Base-by-base conservation (phyloP, 2,113 vertebrate species). In the Etia nguti region DNA sequence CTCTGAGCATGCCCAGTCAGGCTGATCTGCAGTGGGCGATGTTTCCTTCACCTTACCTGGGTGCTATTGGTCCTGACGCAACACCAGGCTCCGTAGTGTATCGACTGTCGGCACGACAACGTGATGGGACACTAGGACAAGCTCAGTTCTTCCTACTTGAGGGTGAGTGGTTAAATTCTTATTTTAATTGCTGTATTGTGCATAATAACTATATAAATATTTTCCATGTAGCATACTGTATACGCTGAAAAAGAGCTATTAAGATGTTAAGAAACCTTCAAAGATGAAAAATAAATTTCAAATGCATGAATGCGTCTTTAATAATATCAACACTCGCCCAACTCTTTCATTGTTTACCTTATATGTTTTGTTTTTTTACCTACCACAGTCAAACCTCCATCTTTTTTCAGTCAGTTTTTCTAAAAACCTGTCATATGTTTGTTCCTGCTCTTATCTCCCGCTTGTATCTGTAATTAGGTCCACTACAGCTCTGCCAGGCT, bases 31-130 rank as follows among this genome's bases (percentile, higher is more conserved):
- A 96, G 93, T 98, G 98, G 98, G 89, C 62, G 36, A 98, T 98
- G 97, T 97, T 96, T 81, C 98, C 97, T 0, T 95, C 95, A 31
- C 98, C 97, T 0, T 98, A 96, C 92, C 94, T 98, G 93, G 95
- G 94, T 1, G 94, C 97, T 0, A 96, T 97, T 0, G 93, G 96
- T 3, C 97, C 97, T 1, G 96, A 97, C 0, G 96, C 97, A 2
- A 82, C 92, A 8, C 95, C 96, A 10, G 96, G 97, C 75, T 92
- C 97, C 0, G 68, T 95, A 1, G 85, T 97, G 36, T 98, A 98
- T 94, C 96, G 94, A 34, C 96, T 98, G 4, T 88, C 91, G 0
- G 95, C 96, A 1, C 93, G 90, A 20, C 92, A 92, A 70, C 94
- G 16, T 0, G 95, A 92, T 1, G 96, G 94, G 31, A 48, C 92